Conservation (phyloP, 2,888 invertebrate species). For the Corythucha ciliata region DNA sequence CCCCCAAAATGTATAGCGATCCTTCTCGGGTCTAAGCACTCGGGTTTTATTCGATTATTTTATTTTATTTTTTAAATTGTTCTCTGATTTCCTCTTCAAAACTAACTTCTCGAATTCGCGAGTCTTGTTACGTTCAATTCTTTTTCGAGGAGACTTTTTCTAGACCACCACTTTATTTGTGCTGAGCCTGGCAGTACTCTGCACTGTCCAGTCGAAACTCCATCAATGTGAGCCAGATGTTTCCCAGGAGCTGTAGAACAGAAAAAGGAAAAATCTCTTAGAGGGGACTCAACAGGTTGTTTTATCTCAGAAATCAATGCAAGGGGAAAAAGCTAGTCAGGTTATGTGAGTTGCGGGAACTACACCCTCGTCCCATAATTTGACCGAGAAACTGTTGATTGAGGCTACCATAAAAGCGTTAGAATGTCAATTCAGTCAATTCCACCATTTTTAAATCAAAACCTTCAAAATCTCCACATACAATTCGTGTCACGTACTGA, state of each 20-base stretch:
- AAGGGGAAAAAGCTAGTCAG: not conserved
- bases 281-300: not conserved
- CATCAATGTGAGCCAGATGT: conserved; percentile 89
- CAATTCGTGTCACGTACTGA: no score
- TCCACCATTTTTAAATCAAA: no score
- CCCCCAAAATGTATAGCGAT: conserved; percentile 11
- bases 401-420: no score
- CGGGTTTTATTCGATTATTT: not conserved
- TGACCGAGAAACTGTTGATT: no score
- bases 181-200: conserved; percentile 98
- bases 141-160: not conserved
- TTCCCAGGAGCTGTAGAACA: conserved; percentile 61
- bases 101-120: no score
- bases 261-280: not conserved
- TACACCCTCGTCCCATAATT: no score
- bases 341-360: not conserved
- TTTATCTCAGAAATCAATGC: not conserved
- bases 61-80: no score
- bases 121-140: not conserved
- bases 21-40: not conserved
- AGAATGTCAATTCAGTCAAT: no score
- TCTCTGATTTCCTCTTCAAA: no score
- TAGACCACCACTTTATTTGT: conserved; percentile 64
- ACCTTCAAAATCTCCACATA: no score
- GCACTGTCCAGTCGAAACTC: conserved; percentile 97